Evolutionary conservation across 2,797 vertebrate species (phyloP).

Genomic region (Eulemur rubriventer): DNA sequence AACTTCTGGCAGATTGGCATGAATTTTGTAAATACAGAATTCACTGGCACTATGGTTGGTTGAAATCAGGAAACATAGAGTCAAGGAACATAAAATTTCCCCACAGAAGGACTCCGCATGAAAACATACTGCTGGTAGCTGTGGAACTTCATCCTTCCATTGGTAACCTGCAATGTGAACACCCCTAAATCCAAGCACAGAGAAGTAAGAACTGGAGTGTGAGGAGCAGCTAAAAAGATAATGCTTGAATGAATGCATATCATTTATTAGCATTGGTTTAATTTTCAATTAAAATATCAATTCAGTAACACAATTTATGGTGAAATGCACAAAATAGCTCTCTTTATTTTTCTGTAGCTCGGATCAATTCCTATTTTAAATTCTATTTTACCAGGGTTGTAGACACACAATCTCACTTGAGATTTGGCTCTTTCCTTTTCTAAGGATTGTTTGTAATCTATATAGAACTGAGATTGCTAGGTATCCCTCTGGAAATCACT

Average conservation of each 20-base stretch:
- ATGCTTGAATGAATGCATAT: neutral
- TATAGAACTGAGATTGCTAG: neutral
- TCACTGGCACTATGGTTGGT: neutral
- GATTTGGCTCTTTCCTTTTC: neutral
- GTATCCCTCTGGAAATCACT: neutral
- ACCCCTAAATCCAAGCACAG: neutral
- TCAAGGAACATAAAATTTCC: neutral
- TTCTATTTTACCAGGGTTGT: neutral
- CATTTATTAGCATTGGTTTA: neutral
- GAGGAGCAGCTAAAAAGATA: neutral
- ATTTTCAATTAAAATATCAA: neutral
- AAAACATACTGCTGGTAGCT: neutral
- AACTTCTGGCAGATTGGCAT: neutral
- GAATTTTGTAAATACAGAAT: neutral
- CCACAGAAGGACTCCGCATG: neutral
- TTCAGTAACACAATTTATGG: neutral
- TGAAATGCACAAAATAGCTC: neutral
- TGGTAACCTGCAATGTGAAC: neutral
- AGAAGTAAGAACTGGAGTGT: neutral
- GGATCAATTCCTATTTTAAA: neutral
- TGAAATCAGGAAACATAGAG: neutral
- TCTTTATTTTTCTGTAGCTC: neutral
- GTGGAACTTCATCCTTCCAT: too few relatives aligned
- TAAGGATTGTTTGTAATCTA: neutral
- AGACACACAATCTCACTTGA: neutral